phyloP scores from a whole-genome alignment of 2,888 invertebrate genomes.

The Anticlea derivata region DNA sequence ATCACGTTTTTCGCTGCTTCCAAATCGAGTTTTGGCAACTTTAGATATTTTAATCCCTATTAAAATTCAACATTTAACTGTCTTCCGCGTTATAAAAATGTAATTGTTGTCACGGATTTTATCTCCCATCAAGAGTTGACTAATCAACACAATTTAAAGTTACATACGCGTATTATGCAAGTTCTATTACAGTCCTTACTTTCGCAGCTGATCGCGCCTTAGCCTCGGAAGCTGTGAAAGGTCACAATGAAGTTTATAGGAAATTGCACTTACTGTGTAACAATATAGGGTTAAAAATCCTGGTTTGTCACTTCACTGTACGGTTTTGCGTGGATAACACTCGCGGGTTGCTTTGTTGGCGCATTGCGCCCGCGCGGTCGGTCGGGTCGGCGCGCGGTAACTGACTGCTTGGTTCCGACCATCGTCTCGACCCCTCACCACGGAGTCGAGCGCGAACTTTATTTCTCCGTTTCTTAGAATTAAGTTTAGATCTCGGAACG shows the following conservation, averaged over 20 bases:
- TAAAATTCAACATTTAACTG: slow-evolving; percentile 9
- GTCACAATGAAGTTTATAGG: slow-evolving; percentile 33
- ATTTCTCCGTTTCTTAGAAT: slow-evolving; percentile 27
- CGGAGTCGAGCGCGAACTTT: slow-evolving; percentile 30
- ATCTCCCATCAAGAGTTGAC: slow-evolving; percentile 29
- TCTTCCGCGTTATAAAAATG: slow-evolving; percentile 16
- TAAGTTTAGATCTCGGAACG: slow-evolving; percentile 13
- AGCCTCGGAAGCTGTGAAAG: slow-evolving; percentile 49
- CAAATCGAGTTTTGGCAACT: neutral
- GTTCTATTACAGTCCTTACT: slow-evolving; percentile 46
- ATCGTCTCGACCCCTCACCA: slow-evolving; percentile 38
- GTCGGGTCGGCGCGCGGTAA: slow-evolving; percentile 67
- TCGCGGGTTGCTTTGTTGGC: slow-evolving; percentile 61
- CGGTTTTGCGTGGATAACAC: slow-evolving; percentile 59
- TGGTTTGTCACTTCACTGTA: slow-evolving; percentile 71
- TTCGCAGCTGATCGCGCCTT: slow-evolving; percentile 69
- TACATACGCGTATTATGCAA: slow-evolving; percentile 39
- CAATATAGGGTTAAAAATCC: slow-evolving; percentile 53
- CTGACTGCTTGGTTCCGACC: slow-evolving; percentile 44
- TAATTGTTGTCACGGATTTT: slow-evolving; percentile 20
- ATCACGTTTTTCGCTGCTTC: neutral
- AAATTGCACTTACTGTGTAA: slow-evolving; percentile 47
- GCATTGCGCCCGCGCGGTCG: slow-evolving; percentile 68
- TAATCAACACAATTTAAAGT: slow-evolving; percentile 33
- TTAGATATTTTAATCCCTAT: slow-evolving; percentile 7